Evolutionary conservation across 1,140 invertebrate genomes (phyloP), one percentile per base, ranked within the genome.

Genomic region (Drosophila nikananu): DNA sequence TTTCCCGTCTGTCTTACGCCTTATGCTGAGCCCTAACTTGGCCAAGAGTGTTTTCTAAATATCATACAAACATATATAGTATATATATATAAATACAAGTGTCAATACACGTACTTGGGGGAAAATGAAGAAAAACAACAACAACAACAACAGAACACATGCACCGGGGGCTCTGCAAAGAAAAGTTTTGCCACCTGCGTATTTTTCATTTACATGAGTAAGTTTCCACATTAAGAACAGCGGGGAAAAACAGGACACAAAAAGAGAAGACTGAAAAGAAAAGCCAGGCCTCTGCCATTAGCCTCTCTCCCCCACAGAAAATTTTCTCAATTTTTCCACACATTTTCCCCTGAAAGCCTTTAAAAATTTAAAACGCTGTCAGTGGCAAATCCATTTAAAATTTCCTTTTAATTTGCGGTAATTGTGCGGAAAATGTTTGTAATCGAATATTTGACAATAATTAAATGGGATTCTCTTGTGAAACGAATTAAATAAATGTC

Each of bases 161-260:
- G 5, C 8, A 54, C 5, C 8, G 41, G 10, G n/a, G 30, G 7
- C 15, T 42, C 25, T 32, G 23, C 37, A 35, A 46, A 64, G 52
- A 71, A 87, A 89, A 86, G 62, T 81, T 89, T 83, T 71, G 63
- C 81, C 83, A 87, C 80, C 83, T 87, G 83, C 67, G 73, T 72
- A 39, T 37, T 37, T 73, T 89, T 89, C 81, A 89, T 90, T 90
- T 90, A 81, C 81, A 89, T 90, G 78, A 90, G 86, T 89, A 89
- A 89, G 78, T 89, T 90, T 84, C 49, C 63, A 90, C 78, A 89
- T 89, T 90, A 90, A 90, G 73, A 61, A 66, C 59, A 58, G 62
- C 54, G 13, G 19, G 27, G 8, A 35, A 35, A 44, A 67, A 81
- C 27, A 52, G 49, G 49, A 30, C 17, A n/a, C 5, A 51, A n/a